Base-by-base conservation (phyloP, 92 coral and sea anemone species). In the Paragorgia papillata region DNA sequence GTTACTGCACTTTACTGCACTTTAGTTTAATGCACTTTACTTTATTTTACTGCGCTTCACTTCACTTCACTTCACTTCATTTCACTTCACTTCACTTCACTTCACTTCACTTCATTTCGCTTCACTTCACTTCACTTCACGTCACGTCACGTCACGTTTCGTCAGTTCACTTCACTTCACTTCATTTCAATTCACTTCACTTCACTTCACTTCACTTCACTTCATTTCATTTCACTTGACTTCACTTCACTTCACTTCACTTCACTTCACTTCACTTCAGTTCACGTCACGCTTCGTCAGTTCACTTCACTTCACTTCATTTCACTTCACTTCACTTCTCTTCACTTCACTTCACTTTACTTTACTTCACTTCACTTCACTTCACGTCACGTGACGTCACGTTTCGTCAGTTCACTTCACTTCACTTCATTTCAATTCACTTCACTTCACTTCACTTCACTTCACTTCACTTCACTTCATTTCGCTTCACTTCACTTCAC, bases 301-400 rank as follows among this genome's bases (percentile, higher is more conserved):
- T 48, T 27, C 22, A 55, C 30, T 12, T 14, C 18, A 56, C 35
- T 48, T 39, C 26, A 56, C 17, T 44, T 39, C 48, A 56, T 26
- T 37, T 37, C 43, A 37, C 43, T 10, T 37, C 43, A 64, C 51
- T 32, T 15, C 69, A 30, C 46, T 74, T 54, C 48, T 53, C 79
- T 54, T 54, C 40, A 53, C 67, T 74, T 31, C 60, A 55, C 79
- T 56, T 54, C 28, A 51, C 79, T 53, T 54, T 6, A 74, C 79
- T 56, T 54, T 18, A 55, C 79, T 74, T 31, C 21, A 74, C 79
- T 54, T 74, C 27, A 53, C 66, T 73, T 55, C 39, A 74, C 80
- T 57, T 54, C 48, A 74, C 80, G 3, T 31, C 53, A 51, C 41
- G 5, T 25, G 31, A 70, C 59, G 26, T 35, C 62, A 71, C 43